These are phyloP conservation scores for Drosophila pseudoananassae DNA, from an alignment of 1,140 invertebrate species.

Conservation along the genomic window DNA sequence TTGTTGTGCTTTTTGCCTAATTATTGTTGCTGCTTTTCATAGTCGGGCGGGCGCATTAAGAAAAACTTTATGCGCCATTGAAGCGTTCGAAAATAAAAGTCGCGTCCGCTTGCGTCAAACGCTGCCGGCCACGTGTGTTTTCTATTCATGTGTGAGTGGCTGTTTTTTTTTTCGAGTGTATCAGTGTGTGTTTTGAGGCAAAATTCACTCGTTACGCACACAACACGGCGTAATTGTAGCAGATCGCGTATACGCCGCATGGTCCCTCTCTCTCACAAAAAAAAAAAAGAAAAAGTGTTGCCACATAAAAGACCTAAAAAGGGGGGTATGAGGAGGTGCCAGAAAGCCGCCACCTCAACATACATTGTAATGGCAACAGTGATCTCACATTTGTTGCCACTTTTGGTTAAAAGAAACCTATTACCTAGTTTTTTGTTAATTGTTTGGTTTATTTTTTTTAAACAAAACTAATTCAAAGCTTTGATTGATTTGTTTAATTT, in stretches of 20 bases:
- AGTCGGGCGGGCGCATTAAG: constrained; percentile 78
- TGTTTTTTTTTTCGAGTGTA: constrained; percentile 17
- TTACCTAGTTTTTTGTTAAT: background rate
- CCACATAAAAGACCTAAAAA: constrained; percentile 35
- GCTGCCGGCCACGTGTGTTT: constrained; percentile 49
- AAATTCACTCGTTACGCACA: constrained; percentile 46
- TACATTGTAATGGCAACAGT: constrained; percentile 37
- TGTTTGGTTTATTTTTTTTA: background rate
- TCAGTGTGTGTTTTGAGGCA: constrained; percentile 31
- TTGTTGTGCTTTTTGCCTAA: constrained; percentile 54
- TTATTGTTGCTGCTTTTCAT: constrained; percentile 79
- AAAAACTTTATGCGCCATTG: constrained; percentile 82
- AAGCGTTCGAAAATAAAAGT: constrained; percentile 82
- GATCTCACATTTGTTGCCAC: constrained; percentile 6
- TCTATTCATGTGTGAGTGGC: too few species aligned
- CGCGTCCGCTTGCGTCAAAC: constrained; percentile 74
- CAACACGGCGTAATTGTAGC: constrained; percentile 58
- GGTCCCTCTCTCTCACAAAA: constrained; percentile 17
- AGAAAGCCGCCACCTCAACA: constrained; percentile 12
- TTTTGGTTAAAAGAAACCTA: background rate
- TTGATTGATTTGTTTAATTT: background rate
- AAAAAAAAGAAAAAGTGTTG: constrained; percentile 45
- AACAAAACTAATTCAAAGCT: background rate
- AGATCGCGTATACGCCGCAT: constrained; percentile 72
- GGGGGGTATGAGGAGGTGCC: background rate